Evolutionary conservation across 2,113 vertebrate species (phyloP), one percentile per base, ranked within the genome.

Genomic region (Peucedramus taeniatus): DNA sequence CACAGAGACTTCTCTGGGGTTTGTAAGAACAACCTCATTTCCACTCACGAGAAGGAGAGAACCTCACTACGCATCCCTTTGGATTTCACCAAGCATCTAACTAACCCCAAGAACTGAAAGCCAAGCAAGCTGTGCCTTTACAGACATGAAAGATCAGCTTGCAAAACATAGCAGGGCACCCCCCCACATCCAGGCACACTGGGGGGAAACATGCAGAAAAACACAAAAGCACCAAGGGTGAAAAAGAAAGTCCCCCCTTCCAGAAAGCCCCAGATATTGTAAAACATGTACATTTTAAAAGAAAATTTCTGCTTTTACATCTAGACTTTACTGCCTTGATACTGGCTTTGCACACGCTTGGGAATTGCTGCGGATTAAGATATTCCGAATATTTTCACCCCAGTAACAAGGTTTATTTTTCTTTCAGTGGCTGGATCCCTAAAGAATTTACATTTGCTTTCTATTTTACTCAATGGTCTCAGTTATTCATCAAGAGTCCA

Each of bases 41-140:
- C 30, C 31, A 65, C 45, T 53, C n/a, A 47, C 4, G 4, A 69
- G 39, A 50, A 47, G 28, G 39, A 84, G 11, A 69, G 20, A 42
- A 5, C 18, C 53, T 83, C 15, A 6, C 37, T 45, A 24, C 0
- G 3, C 9, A 40, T 45, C 44, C 9, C 53, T 57, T 8, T 0
- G 1, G 47, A 37, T 33, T 51, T 50, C 69, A 26, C 28, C 9
- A 20, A 21, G 15, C 22, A 20, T 9, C 24, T 65, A 30, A 75
- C n/a, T 31, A 89, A 56, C 24, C 50, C 22, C 85, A 87, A 69
- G 35, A 69, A 50, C 39, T 33, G n/a, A 27, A 85, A 79, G 37
- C 18, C 65, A 78, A 79, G 42, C 60, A 74, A 64, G 30, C 39
- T 57, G 22, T 24, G 33, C 14, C 49, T 64, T 40, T 11, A 42